Evolutionary conservation across 2,113 vertebrate species (phyloP).

Genomic region (Pseudorasbora parva): DNA sequence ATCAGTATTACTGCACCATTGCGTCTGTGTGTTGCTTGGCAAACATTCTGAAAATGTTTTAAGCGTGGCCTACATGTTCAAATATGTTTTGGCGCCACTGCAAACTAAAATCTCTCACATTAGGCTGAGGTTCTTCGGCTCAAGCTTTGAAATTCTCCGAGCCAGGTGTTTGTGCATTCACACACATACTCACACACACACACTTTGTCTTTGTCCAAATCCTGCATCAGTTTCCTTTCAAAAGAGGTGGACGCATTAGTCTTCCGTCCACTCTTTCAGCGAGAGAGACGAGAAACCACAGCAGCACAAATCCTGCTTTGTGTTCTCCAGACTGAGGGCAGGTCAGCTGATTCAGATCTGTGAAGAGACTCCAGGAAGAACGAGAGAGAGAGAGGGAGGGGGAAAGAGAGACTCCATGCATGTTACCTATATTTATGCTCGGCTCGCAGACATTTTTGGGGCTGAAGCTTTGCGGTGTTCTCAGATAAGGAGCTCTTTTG

Average conservation of each 20-base stretch:
- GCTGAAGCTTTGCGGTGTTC: conserved; percentile 3
- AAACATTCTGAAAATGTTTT: not conserved
- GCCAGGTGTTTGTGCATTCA: not conserved
- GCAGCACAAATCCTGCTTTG: conserved; percentile 44
- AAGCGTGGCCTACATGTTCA: not conserved
- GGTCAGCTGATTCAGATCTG: conserved; percentile 46
- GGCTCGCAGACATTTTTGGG: conserved; percentile 26
- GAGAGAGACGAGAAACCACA: conserved; percentile 23
- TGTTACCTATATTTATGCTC: conserved; percentile 47
- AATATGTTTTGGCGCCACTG: not conserved
- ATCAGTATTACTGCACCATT: too few relatives aligned
- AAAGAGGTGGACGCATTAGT: conserved; percentile 21
- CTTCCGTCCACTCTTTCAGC: conserved; percentile 30
- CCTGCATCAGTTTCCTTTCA: conserved; percentile 36
- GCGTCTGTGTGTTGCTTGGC: too few relatives aligned
- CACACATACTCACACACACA: not conserved
- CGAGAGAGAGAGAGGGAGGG: conserved; percentile 7
- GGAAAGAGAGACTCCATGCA: conserved; percentile 23
- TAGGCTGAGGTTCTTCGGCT: not conserved
- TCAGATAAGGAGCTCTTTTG: conserved; percentile 47
- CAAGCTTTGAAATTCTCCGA: not conserved
- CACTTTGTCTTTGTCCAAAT: conserved; percentile 15
- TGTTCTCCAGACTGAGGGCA: conserved; percentile 25
- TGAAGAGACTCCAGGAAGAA: conserved; percentile 14
- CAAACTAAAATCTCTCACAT: not conserved